Percentiles rank a stretch among this genome's conserved stretches.
Conservation (phyloP, 2,113 vertebrate species). For the Lampris incognitus region DNA sequence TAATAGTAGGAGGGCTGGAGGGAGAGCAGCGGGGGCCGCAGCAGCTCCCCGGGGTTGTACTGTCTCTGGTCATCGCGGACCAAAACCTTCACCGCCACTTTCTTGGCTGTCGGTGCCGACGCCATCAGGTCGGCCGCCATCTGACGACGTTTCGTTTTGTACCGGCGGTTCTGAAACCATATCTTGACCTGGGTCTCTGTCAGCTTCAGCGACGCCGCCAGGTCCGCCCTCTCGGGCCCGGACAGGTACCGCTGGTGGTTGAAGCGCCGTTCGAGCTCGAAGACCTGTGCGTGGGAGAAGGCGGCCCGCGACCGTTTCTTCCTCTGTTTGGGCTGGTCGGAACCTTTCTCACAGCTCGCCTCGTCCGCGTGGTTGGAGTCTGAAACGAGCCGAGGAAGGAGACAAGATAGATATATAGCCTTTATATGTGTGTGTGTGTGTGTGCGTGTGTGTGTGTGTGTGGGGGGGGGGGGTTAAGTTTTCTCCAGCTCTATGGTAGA, state of each 20-base stretch:
- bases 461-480: too few species aligned
- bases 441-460: too few species aligned
- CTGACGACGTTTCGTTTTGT: slow-evolving; percentile 98
- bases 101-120: slow-evolving; percentile 92
- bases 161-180: slow-evolving; percentile 99
- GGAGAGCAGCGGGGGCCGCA: slow-evolving; percentile 90
- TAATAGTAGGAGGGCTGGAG: slow-evolving; percentile 95
- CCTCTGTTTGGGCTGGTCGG: slow-evolving; percentile 89
- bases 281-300: slow-evolving; percentile 98
- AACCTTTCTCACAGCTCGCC: slow-evolving; percentile 65
- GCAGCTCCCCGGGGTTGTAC: slow-evolving; percentile 93
- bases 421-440: too few species aligned
- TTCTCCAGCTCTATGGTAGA: too few species aligned
- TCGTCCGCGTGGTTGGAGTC: slow-evolving; percentile 78
- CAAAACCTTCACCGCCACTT: slow-evolving; percentile 97
- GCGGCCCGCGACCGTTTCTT: slow-evolving; percentile 98
- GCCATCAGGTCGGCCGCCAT: slow-evolving; percentile 96
- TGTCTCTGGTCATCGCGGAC: slow-evolving; percentile 98
- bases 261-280: slow-evolving; percentile 98
- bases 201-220: slow-evolving; percentile 96
- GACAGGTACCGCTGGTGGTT: slow-evolving; percentile 99
- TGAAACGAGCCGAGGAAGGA: slow-evolving; percentile 33
- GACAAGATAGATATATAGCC: not conserved
- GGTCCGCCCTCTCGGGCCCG: slow-evolving; percentile 95
- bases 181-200: slow-evolving; percentile 99